These are phyloP conservation scores for Latrodectus elegans DNA, from an alignment of 2,888 invertebrate genomes.

Conservation along the genomic window DNA sequence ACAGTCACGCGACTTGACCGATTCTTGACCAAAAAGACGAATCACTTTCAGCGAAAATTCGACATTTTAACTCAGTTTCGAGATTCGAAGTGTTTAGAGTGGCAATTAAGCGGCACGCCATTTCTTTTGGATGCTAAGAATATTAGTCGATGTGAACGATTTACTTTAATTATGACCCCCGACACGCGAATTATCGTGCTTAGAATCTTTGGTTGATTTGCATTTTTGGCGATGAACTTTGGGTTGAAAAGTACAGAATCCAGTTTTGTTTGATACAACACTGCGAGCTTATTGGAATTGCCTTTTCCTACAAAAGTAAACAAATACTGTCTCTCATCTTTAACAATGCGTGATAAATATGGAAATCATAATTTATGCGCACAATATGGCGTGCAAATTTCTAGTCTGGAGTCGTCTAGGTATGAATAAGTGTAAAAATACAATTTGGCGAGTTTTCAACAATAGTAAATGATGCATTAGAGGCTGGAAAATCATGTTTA, in stretches of 20 bases:
- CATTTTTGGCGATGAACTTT: background rate
- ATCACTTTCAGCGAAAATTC: background rate
- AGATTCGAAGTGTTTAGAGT: slow-evolving; percentile 6
- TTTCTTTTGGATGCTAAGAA: background rate
- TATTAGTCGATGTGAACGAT: background rate
- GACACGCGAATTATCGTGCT: slow-evolving; percentile 7
- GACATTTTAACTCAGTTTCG: background rate
- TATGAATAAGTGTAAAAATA: too few species aligned
- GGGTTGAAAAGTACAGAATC: background rate
- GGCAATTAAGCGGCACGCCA: slow-evolving; percentile 34
- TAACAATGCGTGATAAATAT: background rate
- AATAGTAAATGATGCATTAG: too few species aligned
- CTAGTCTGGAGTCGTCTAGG: too few species aligned
- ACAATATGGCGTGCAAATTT: background rate
- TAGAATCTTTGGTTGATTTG: background rate
- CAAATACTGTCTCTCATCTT: background rate
- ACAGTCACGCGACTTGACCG: background rate
- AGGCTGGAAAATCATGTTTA: too few species aligned
- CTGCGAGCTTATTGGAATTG: background rate
- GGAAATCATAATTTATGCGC: background rate
- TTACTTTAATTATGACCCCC: slow-evolving; percentile 4
- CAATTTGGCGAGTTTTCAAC: too few species aligned
- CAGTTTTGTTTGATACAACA: too few species aligned
- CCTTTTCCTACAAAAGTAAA: background rate
- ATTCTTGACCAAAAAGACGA: background rate